Evolutionary conservation across 2,797 vertebrate genomes (phyloP).

Genomic region (Smutsia gigantea): DNA sequence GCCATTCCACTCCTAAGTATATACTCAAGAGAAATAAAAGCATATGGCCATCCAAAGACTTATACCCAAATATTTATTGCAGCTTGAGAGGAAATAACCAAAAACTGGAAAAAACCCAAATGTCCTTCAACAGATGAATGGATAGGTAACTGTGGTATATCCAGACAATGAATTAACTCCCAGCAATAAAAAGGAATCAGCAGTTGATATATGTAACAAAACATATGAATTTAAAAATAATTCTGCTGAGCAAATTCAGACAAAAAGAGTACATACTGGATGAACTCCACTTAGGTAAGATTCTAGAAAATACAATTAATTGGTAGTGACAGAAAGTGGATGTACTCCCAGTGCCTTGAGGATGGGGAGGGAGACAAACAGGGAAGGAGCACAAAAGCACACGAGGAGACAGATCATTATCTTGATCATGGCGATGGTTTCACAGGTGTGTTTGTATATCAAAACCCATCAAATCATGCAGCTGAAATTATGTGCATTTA

Average conservation of each 20-base stretch:
- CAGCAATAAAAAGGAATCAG: not conserved
- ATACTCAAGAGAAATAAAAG: not conserved
- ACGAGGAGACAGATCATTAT: not conserved
- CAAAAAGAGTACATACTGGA: not conserved
- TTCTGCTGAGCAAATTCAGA: not conserved
- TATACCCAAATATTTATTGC: no score
- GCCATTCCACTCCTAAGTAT: not conserved
- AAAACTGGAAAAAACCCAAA: not conserved
- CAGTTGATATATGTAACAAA: no score
- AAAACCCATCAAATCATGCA: not conserved
- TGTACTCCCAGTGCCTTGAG: fast-evolving
- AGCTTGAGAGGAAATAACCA: not conserved
- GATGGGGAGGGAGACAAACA: not conserved
- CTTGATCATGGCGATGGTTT: not conserved
- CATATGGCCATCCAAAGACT: not conserved
- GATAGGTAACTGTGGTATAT: no score
- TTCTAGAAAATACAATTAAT: not conserved
- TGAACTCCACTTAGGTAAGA: not conserved
- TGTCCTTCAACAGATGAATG: not conserved
- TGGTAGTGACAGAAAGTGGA: not conserved
- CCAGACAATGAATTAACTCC: not conserved
- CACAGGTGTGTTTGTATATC: not conserved
- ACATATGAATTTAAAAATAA: not conserved
- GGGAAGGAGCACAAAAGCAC: not conserved
- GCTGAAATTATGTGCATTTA: not conserved